A percentile compares a stretch with the other conserved stretches of the same genome.
Evolutionary conservation across 2,888 invertebrate genomes (phyloP).

Genomic region (Callyntrura sp.): DNA sequence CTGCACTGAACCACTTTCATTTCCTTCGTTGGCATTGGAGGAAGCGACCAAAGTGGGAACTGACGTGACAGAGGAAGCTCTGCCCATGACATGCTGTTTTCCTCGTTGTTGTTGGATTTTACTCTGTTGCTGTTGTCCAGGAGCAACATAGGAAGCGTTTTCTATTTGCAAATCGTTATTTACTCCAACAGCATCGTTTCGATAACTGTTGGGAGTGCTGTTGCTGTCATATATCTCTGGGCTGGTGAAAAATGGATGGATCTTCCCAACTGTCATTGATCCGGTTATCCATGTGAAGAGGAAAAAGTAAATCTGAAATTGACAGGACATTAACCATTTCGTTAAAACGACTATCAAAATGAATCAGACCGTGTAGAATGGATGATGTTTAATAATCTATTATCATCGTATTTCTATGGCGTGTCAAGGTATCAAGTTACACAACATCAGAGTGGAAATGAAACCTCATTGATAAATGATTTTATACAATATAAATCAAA

Average conservation of each 20-base stretch:
- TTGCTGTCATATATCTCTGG: conserved; percentile 15
- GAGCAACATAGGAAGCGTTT: not conserved
- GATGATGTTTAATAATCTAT: too few relatives aligned
- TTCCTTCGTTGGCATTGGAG: conserved; percentile 53
- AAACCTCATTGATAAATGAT: too few relatives aligned
- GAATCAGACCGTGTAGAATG: too few relatives aligned
- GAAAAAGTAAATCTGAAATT: conserved; percentile 80
- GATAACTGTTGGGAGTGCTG: not conserved
- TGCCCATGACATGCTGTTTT: conserved; percentile 41
- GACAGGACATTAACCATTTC: not conserved
- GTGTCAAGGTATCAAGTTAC: too few relatives aligned
- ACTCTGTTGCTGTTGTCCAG: conserved; percentile 1
- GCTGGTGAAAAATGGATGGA: conserved; percentile 45
- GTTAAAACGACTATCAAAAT: not conserved
- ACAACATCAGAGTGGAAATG: too few relatives aligned
- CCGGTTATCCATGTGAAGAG: conserved; percentile 80
- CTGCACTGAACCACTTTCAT: conserved; percentile 49
- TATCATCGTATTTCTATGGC: too few relatives aligned
- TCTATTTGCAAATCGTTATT: not conserved
- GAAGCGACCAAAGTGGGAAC: conserved; percentile 12
- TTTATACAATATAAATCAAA: too few relatives aligned
- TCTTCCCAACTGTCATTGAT: conserved; percentile 63
- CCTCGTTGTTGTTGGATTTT: conserved; percentile 22
- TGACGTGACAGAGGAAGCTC: conserved; percentile 59
- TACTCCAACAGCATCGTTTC: not conserved